Conservation (phyloP, 2,888 invertebrate species). For the Tipula vernalis region DNA sequence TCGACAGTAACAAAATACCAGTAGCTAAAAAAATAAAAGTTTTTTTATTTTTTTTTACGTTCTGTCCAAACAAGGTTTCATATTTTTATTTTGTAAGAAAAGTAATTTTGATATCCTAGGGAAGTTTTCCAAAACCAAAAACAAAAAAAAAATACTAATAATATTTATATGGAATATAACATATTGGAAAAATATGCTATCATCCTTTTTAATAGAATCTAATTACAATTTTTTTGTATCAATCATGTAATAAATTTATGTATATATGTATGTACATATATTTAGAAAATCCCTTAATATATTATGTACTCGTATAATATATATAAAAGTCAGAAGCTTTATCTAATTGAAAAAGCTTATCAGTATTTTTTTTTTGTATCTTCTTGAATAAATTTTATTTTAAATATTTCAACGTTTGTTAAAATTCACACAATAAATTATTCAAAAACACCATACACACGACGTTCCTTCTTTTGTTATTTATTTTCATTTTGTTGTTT, state of each 20-base stretch:
- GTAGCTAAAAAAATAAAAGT: background rate
- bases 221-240: background rate
- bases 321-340: background rate
- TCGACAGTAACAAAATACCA: constrained; percentile 4
- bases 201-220: background rate
- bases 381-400: background rate
- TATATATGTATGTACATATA: background rate
- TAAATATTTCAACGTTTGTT: background rate
- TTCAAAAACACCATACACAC: background rate
- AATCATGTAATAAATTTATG: background rate
- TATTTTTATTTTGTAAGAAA: background rate
- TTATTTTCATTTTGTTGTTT: background rate
- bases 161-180: background rate
- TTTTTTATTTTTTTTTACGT: background rate
- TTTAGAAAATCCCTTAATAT: background rate
- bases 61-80: background rate
- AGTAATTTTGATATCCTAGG: background rate
- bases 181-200: constrained; percentile 4
- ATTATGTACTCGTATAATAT: background rate
- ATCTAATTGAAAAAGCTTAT: background rate
- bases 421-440: background rate
- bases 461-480: background rate
- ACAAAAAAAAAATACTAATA: background rate
- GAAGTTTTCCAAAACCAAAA: background rate
- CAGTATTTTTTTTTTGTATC: background rate